These are phyloP conservation scores for Eupithecia abbreviata DNA, from an alignment of 2,888 invertebrate genomes.

Conservation along the genomic window DNA sequence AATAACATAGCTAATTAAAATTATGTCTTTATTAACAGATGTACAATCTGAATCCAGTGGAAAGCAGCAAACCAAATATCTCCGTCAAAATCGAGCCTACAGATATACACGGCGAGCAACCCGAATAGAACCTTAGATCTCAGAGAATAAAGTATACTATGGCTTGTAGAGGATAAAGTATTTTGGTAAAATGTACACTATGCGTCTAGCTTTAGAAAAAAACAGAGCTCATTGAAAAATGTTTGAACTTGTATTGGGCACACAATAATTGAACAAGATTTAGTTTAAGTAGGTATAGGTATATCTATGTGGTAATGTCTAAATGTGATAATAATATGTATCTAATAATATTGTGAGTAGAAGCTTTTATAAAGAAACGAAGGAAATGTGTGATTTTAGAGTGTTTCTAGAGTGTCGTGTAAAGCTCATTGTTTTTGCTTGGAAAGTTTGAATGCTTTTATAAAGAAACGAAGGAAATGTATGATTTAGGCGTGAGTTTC, in stretches of 20 bases:
- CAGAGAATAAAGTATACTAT: not conserved
- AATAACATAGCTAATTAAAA: not conserved
- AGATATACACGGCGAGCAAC: slow-evolving; percentile 16
- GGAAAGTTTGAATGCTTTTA: too few relatives aligned
- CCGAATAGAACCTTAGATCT: slow-evolving; percentile 4
- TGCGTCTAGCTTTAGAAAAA: slow-evolving; percentile 7
- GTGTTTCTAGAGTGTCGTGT: too few relatives aligned
- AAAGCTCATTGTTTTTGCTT: too few relatives aligned
- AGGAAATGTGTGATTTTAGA: too few relatives aligned
- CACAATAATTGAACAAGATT: not conserved
- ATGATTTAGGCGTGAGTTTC: too few relatives aligned
- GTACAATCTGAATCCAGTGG: slow-evolving; percentile 60
- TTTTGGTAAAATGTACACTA: slow-evolving; percentile 20
- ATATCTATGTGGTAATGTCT: not conserved
- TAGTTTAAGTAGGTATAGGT: not conserved
- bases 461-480: too few relatives aligned
- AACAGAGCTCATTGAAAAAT: not conserved
- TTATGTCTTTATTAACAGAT: slow-evolving; percentile 59
- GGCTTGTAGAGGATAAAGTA: slow-evolving; percentile 4
- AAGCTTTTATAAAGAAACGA: not conserved
- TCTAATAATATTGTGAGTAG: not conserved
- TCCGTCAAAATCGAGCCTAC: slow-evolving; percentile 28
- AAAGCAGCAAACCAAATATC: slow-evolving; percentile 12
- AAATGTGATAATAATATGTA: slow-evolving; percentile 4
- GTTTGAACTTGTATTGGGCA: not conserved